phyloP scores from a whole-genome alignment of 2,113 vertebrate genomes.

The Myxocyprinus asiaticus region DNA sequence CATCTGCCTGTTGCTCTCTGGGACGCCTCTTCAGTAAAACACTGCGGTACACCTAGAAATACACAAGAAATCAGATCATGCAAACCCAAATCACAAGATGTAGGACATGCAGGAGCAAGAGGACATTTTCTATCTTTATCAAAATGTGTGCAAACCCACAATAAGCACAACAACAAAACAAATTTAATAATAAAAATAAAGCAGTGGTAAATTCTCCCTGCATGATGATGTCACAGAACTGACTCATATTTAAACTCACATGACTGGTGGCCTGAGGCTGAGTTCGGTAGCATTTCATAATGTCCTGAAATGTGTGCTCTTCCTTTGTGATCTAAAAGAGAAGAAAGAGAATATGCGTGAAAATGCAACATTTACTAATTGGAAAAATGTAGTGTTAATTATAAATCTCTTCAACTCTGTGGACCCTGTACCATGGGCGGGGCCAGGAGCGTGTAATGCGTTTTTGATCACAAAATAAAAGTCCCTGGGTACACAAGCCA shows the following conservation, averaged over 20 bases:
- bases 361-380: neutral
- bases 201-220: neutral
- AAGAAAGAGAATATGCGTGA: neutral
- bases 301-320: conserved; percentile 93
- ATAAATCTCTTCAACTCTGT: too few relatives aligned
- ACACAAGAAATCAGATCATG: neutral
- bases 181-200: too few relatives aligned
- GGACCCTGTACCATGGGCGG: too few relatives aligned
- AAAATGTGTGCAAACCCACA: too few relatives aligned
- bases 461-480: too few relatives aligned
- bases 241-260: conserved; percentile 72
- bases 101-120: neutral
- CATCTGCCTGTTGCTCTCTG: conserved; percentile 58
- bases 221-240: neutral
- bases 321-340: conserved; percentile 88
- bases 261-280: conserved; percentile 96
- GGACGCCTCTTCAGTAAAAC: conserved; percentile 81
- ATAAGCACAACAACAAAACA: too few relatives aligned
- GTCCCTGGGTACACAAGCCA: too few relatives aligned
- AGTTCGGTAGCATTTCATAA: conserved; percentile 98
- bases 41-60: conserved; percentile 88
- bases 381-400: neutral
- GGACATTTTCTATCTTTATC: too few relatives aligned
- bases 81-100: neutral
- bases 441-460: too few relatives aligned